Conservation (phyloP, 2,113 vertebrate species). For the Cephalopterus ornatus region DNA sequence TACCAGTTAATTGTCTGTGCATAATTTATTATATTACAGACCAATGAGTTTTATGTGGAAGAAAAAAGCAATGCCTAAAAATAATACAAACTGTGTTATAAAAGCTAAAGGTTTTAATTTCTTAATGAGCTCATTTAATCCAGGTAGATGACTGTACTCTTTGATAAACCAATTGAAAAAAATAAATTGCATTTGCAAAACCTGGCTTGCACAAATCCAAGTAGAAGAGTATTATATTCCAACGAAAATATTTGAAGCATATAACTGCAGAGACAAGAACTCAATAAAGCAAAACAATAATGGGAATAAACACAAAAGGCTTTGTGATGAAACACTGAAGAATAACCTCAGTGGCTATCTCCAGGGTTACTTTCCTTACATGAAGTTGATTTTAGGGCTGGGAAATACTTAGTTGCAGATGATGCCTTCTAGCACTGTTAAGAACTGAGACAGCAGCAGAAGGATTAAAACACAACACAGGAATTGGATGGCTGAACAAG, state of each 20-base stretch:
- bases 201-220: not conserved
- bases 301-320: conserved; percentile 3
- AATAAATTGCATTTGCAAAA: conserved; percentile 50
- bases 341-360: not conserved
- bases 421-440: not conserved
- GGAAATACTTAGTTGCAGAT: not conserved
- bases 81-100: not conserved
- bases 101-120: conserved; percentile 42
- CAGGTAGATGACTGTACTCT: conserved; percentile 6
- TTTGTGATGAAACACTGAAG: conserved; percentile 6
- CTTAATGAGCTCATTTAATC: conserved; percentile 38
- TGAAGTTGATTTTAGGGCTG: not conserved
- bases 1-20: conserved; percentile 13
- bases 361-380: not conserved
- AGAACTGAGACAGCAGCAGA: not conserved
- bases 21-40: conserved; percentile 27
- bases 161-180: conserved; percentile 39
- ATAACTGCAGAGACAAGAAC: not conserved
- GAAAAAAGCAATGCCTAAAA: not conserved
- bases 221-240: conserved; percentile 32
- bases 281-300: conserved; percentile 21
- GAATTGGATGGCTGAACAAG: not conserved
- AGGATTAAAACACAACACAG: not conserved
- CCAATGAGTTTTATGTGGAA: not conserved
- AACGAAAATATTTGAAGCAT: not conserved